These are phyloP conservation scores for Macrostomum lignano DNA, from an alignment of 1,140 invertebrate species.

Conservation along the genomic window DNA sequence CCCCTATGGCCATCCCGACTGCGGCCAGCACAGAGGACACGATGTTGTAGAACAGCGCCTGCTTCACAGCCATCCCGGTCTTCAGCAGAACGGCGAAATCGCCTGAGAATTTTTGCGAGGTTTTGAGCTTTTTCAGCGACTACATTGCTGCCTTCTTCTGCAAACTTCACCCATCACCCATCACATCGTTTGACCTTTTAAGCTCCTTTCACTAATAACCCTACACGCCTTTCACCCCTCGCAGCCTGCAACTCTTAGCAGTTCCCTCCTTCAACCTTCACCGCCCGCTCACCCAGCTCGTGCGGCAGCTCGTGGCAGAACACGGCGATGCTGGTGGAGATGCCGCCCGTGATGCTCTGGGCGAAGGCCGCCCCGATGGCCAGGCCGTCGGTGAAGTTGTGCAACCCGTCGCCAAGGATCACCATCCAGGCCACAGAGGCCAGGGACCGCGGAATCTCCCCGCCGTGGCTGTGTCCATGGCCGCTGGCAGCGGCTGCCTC, in stretches of 20 bases:
- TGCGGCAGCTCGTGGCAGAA: slow-evolving; percentile 77
- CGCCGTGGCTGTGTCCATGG: no score
- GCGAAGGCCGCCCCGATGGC: slow-evolving; percentile 58
- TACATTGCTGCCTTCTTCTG: no score
- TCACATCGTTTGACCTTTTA: no score
- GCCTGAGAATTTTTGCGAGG: slow-evolving; percentile 34
- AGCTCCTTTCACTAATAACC: no score
- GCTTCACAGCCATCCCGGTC: slow-evolving; percentile 57
- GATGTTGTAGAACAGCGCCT: slow-evolving; percentile 54
- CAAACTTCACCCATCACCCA: no score
- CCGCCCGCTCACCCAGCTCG: no score
- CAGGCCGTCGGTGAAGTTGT: slow-evolving; percentile 69
- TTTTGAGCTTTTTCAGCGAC: no score
- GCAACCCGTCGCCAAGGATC: slow-evolving; percentile 65
- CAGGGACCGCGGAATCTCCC: slow-evolving; percentile 9
- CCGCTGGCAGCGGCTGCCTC: no score
- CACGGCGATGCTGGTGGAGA: slow-evolving; percentile 65
- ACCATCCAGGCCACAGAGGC: slow-evolving; percentile 66
- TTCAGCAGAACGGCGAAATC: slow-evolving; percentile 71
- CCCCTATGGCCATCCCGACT: slow-evolving; percentile 51
- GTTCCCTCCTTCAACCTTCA: no score
- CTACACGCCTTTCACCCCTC: no score
- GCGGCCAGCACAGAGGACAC: slow-evolving; percentile 57
- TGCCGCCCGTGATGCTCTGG: no score
- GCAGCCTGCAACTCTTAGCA: no score